Conservation (phyloP, 1,140 invertebrate species). For the Aricia agestis region DNA sequence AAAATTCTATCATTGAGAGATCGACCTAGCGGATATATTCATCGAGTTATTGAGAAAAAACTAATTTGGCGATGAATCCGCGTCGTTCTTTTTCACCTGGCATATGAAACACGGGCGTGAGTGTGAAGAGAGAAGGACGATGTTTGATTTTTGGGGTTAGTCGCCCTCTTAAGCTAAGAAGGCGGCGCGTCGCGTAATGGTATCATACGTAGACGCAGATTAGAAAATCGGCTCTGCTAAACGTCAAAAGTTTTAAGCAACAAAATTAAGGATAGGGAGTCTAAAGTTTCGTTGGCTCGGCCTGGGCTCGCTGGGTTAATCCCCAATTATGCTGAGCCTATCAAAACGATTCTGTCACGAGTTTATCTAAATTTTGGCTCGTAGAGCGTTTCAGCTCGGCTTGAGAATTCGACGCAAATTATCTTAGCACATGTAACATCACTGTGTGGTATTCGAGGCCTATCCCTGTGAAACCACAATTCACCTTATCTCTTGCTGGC, state of each 20-base stretch:
- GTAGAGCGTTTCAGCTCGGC: background rate
- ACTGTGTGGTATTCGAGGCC: background rate
- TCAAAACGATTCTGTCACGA: background rate
- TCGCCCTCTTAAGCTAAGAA: background rate
- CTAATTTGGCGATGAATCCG: no score
- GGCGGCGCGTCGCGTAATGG: background rate
- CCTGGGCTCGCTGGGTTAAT: background rate
- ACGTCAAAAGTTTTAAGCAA: background rate
- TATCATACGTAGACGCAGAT: background rate
- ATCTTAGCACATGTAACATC: background rate
- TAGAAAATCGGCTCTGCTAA: background rate
- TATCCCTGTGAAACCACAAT: background rate
- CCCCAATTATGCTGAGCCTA: slow-evolving; percentile 2
- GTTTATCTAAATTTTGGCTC: background rate
- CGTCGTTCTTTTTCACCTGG: no score
- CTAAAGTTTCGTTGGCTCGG: background rate
- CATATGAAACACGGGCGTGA: no score
- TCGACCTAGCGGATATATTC: no score
- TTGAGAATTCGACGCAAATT: background rate
- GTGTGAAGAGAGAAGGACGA: no score
- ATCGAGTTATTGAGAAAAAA: no score
- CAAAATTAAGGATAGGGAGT: background rate
- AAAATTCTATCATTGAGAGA: no score
- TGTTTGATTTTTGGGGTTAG: no score
- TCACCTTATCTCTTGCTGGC: background rate